Conservation (phyloP, 2,888 invertebrate genomes). For the Sphinx pinastri region DNA sequence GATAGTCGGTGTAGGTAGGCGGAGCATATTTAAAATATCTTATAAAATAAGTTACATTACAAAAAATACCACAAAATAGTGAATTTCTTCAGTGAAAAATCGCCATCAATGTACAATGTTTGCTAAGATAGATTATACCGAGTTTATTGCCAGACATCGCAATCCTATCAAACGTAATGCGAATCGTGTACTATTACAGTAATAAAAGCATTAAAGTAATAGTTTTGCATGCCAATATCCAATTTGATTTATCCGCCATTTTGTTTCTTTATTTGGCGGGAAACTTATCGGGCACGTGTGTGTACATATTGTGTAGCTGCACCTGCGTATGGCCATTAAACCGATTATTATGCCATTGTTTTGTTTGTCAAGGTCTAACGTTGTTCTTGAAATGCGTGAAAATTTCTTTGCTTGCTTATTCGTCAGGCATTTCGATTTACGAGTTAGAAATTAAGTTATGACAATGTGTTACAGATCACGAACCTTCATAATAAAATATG, state of each 20-base stretch:
- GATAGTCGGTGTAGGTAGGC: no score
- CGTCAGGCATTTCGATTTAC: neutral
- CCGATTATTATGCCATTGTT: slow-evolving; percentile 20
- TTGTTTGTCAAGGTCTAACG: slow-evolving; percentile 18
- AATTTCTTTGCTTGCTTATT: neutral
- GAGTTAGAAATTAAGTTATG: neutral
- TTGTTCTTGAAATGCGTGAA: slow-evolving; percentile 14
- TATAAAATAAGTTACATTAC: no score
- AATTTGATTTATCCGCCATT: slow-evolving; percentile 36
- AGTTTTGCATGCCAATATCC: slow-evolving; percentile 40
- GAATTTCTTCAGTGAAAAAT: neutral
- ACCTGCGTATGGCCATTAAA: slow-evolving; percentile 21
- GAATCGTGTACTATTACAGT: slow-evolving; percentile 34
- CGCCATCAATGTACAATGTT: neutral
- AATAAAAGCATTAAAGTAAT: slow-evolving; percentile 39
- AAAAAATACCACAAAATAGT: neutral
- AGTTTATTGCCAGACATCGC: slow-evolving; percentile 2
- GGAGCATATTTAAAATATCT: no score
- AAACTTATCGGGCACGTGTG: neutral
- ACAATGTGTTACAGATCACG: no score
- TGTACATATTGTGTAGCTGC: slow-evolving; percentile 29
- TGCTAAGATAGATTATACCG: neutral
- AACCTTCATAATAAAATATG: no score
- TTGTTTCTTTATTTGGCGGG: neutral
- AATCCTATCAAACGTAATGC: slow-evolving; percentile 31